Evolutionary conservation across 2,888 invertebrate species (phyloP).

Genomic region (Psococerastis gibbosa): DNA sequence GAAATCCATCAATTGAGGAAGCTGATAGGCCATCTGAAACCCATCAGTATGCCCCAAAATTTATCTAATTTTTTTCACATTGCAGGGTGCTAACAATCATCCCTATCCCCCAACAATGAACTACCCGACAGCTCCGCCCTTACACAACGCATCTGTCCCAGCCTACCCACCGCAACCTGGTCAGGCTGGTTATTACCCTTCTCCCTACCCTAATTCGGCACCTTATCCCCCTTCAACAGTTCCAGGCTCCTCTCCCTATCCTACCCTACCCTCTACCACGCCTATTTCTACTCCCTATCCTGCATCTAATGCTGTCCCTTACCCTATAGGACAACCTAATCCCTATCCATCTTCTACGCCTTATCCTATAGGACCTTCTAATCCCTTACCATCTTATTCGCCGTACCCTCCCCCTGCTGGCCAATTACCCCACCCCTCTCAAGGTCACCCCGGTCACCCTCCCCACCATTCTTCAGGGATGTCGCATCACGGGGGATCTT

Average conservation of each 20-base stretch:
- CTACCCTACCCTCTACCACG: constrained; percentile 2
- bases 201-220: constrained; percentile 17
- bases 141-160: constrained; percentile 14
- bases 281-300: constrained; percentile 16
- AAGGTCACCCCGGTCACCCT: neutral
- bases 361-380: too few species aligned
- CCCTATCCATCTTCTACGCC: neutral
- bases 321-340: constrained; percentile 15
- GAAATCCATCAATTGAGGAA: too few species aligned
- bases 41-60: too few species aligned
- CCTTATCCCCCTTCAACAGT: constrained; percentile 12
- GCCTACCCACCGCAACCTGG: constrained; percentile 17
- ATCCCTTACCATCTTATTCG: too few species aligned
- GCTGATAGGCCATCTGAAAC: too few species aligned
- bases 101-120: constrained; percentile 3
- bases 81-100: constrained; percentile 17
- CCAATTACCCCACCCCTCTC: constrained; percentile 15
- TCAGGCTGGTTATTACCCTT: constrained; percentile 21
- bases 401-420: constrained; percentile 11
- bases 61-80: constrained; percentile 15
- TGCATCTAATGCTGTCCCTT: constrained; percentile 14
- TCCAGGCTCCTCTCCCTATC: constrained; percentile 2
- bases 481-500: too few species aligned
- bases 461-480: neutral
- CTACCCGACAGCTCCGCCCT: constrained; percentile 7